Evolutionary conservation across 2,113 vertebrate genomes (phyloP), one percentile per base, ranked within the genome.

Genomic region (Neopipo cinnamomea): DNA sequence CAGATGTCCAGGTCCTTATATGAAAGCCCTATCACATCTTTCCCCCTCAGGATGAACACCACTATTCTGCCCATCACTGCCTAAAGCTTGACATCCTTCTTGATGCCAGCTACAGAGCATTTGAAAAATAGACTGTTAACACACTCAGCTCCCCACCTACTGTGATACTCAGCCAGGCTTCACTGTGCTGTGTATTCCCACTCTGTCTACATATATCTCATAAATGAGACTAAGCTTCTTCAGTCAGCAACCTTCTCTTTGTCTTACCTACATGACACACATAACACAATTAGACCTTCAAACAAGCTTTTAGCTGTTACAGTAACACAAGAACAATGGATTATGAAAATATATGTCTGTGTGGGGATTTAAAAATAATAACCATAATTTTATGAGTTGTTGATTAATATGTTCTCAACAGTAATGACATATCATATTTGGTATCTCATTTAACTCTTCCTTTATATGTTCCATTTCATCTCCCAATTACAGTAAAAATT

Each of bases 131-230:
- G 39, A 23, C 8, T 78, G 23, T 24, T 66, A 24, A 8, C 24
- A 9, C 4, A 23, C 53, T 62, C 37, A 71, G 50, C 22, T 89
- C n/a, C 42, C 15, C 47, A 24, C 19, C 25, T 23, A 37, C 73
- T 6, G 0, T 6, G 68, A 44, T 4, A 41, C 28, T 78, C n/a
- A n/a, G 39, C 49, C 39, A 63, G 53, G 31, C 37, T 77, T 86
- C 65, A 15, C 77, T 47, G 23, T 41, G 41, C 22, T 0, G 0
- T 13, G 24, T 22, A 28, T 31, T 70, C 37, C 49, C 19, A 77
- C 3, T 1, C 52, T 42, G 17, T 23, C 77, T 24, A 31, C 8
- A 8, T 4, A 22, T 4, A 61, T 33, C 66, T 77, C 41, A 39
- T 21, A 50, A 63, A 61, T 0, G 20, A 88, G 37, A 58, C n/a